Evolutionary conservation across 2,113 vertebrate species (phyloP), one percentile per base, ranked within the genome.

Genomic region (Hippocampus abdominalis): DNA sequence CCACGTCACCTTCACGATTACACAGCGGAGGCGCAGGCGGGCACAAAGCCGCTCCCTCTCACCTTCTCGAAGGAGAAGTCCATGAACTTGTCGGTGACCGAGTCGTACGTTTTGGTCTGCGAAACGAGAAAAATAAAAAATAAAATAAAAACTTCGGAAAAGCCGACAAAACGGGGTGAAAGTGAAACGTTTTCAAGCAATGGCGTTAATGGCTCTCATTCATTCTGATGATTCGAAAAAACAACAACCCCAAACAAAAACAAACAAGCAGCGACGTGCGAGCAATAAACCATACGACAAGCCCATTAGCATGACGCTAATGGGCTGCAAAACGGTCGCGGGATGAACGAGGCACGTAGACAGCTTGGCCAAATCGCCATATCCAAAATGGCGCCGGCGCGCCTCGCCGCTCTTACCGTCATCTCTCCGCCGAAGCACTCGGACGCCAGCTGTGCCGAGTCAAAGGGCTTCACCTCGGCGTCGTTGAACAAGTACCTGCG

Each of bases 1-100:
- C 3, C 27, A 1, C 13, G 61, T 42, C 61, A 23, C 21, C 61
- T 23, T 23, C 20, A 23, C 48, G 18, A 2, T 23, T 0, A 7
- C 4, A 40, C 21, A 0, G 32, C 32, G 32, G 32, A 23, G 23
- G 23, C 32, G 32, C 2, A 25, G 15, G 2, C 54, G 5, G 11
- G 32, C n/a, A 16, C 2, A 59, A 59, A 42, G 32, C 0, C 1
- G 27, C 3, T 57, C 13, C 32, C 32, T 5, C 63, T 82, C 29
- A 98, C 97, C 96, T 99, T 99, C 94, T 99, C 97, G 90, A 99
- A 99, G 70, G 97, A 99, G 89, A 99, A 99, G 87, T 99, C 97
- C 97, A 99, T 99, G 83, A 99, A 99, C 85, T 99, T 99, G 91
- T 99, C 97, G 1, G 97, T 99, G 72, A 99, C 97, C 2, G 97